These are phyloP conservation scores for Triops cancriformis DNA, from an alignment of 1,140 invertebrate genomes.

Conservation along the genomic window DNA sequence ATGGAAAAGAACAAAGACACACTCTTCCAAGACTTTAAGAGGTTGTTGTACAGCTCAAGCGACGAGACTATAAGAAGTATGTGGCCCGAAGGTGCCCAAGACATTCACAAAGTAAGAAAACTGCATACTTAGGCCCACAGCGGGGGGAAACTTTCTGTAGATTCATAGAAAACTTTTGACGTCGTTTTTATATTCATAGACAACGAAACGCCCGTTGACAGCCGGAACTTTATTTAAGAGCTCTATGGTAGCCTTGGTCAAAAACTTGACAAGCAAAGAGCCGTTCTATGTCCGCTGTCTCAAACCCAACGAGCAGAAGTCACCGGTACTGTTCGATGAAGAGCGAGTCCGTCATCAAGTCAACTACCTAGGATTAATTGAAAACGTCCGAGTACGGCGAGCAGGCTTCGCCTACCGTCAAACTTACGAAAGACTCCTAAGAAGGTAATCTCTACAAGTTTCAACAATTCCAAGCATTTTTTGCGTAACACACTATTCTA, in stretches of 20 bases:
- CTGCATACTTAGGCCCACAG: neutral
- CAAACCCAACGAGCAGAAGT: conserved; percentile 90
- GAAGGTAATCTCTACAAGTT: conserved; percentile 45
- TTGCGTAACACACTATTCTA: neutral
- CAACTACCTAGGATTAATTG: conserved; percentile 74
- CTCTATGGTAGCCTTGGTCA: conserved; percentile 83
- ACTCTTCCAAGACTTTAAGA: conserved; percentile 90
- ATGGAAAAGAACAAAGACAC: conserved; percentile 94
- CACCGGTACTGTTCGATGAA: conserved; percentile 64
- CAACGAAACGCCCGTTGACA: conserved; percentile 84
- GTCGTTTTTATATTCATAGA: conserved; percentile 48
- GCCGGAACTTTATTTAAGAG: conserved; percentile 89
- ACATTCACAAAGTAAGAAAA: conserved; percentile 65
- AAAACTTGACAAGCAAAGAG: conserved; percentile 80
- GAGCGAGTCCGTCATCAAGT: conserved; percentile 74
- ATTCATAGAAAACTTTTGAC: conserved; percentile 15
- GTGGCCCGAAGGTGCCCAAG: conserved; percentile 90
- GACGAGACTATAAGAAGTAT: conserved; percentile 69
- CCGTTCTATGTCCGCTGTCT: conserved; percentile 90
- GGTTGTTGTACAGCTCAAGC: conserved; percentile 71
- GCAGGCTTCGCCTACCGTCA: conserved; percentile 89
- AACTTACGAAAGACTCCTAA: conserved; percentile 77
- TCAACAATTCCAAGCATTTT: too few relatives aligned
- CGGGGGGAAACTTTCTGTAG: conserved; percentile 23
- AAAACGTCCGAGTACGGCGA: conserved; percentile 85